Percentiles rank a stretch among this genome's conserved stretches.
phyloP scores from a whole-genome alignment of 2,113 vertebrate species.

The Euleptes europaea region DNA sequence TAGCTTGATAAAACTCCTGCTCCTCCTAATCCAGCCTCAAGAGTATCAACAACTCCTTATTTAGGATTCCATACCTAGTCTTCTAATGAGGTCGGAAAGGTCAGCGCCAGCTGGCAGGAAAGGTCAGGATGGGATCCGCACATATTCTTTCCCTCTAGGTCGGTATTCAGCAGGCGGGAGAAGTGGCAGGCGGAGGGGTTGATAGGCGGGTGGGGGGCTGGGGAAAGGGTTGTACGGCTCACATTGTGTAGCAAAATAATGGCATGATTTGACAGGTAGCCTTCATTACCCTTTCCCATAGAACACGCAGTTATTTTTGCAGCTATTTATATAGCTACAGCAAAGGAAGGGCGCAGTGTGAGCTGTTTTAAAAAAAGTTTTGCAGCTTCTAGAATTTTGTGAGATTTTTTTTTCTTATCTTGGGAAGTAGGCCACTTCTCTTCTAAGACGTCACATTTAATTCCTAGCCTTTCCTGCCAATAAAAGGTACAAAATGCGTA shows the following conservation, averaged over 20 bases:
- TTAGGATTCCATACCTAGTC: constrained; percentile 11
- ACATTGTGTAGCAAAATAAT: constrained; percentile 58
- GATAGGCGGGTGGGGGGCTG: neutral
- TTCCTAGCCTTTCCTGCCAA: constrained; percentile 20
- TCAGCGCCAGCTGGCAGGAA: constrained; percentile 53
- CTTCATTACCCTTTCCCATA: constrained; percentile 66
- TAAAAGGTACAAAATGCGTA: constrained; percentile 17
- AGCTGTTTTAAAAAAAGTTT: constrained; percentile 42
- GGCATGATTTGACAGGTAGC: constrained; percentile 62
- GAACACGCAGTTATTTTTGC: constrained; percentile 44
- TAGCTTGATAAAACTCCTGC: constrained; percentile 43
- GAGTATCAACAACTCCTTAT: constrained; percentile 44
- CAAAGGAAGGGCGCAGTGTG: constrained; percentile 57
- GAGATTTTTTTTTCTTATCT: constrained; percentile 5
- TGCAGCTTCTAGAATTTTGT: constrained; percentile 22
- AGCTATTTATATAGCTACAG: constrained; percentile 59
- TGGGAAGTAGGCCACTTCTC: constrained; percentile 19
- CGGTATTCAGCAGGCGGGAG: constrained; percentile 54
- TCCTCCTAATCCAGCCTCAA: constrained; percentile 55
- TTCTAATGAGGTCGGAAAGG: constrained; percentile 60
- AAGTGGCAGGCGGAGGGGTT: constrained; percentile 1
- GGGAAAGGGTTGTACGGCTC: constrained; percentile 19
- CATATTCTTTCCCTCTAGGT: constrained; percentile 38
- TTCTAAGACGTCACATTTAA: constrained; percentile 33
- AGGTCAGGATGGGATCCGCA: constrained; percentile 53